A percentile compares a stretch with the other conserved stretches of the same genome.
Evolutionary conservation across 2,113 vertebrate species (phyloP).

Genomic region (Toxotes jaculatrix): DNA sequence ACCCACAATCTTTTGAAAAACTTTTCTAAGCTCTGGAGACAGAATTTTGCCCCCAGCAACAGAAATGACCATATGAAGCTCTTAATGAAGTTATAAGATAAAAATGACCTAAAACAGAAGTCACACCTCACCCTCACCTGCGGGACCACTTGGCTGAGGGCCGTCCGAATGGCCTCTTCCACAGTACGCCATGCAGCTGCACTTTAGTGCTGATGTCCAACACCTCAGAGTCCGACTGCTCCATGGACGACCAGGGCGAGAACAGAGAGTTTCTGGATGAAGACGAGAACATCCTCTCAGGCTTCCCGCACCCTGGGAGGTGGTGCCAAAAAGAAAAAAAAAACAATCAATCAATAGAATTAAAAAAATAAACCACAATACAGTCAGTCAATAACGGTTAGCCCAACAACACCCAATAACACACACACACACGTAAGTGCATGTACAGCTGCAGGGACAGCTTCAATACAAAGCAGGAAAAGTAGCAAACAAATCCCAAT

Average conservation of each 20-base stretch:
- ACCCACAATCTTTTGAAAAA: background rate
- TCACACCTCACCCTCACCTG: slow-evolving; percentile 83
- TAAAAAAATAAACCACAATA: slow-evolving; percentile 17
- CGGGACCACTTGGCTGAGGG: slow-evolving; percentile 96
- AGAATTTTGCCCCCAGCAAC: background rate
- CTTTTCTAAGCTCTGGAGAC: background rate
- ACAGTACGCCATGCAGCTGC: slow-evolving; percentile 95
- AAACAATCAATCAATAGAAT: slow-evolving; percentile 43
- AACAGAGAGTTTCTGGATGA: slow-evolving; percentile 82
- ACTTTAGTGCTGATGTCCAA: slow-evolving; percentile 98
- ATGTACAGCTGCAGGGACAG: slow-evolving; percentile 28
- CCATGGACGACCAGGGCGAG: slow-evolving; percentile 91
- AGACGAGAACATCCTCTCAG: slow-evolving; percentile 81
- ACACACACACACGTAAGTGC: slow-evolving; percentile 20
- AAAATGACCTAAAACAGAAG: background rate
- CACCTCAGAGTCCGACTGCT: slow-evolving; percentile 90
- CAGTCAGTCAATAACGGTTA: slow-evolving; percentile 69
- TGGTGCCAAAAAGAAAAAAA: slow-evolving; percentile 7
- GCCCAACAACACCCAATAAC: slow-evolving; percentile 7
- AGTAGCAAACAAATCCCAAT: slow-evolving; percentile 69
- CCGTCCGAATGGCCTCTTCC: slow-evolving; percentile 96
- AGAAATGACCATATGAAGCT: background rate
- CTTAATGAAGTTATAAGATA: background rate
- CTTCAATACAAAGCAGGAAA: slow-evolving; percentile 48
- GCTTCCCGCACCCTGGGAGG: slow-evolving; percentile 30